Conservation (phyloP, 2,113 vertebrate species). For the Pluvialis apricaria region DNA sequence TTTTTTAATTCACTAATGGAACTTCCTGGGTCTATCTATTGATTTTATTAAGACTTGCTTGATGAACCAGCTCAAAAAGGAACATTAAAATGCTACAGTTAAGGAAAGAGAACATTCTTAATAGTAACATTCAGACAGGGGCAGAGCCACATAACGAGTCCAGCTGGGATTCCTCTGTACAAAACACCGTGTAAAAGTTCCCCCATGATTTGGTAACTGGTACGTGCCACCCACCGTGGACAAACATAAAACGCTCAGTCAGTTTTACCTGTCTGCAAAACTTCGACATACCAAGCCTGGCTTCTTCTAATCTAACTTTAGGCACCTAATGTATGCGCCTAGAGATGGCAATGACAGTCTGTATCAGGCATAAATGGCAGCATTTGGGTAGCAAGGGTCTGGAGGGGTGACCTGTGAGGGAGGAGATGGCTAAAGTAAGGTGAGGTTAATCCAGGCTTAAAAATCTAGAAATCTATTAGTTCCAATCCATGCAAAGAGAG, state of each 20-base stretch:
- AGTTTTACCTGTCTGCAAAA: not conserved
- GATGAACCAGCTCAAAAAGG: not conserved
- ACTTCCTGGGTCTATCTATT: not conserved
- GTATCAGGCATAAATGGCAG: not conserved
- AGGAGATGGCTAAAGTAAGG: not conserved
- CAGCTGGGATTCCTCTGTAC: not conserved
- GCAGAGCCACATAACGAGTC: not conserved
- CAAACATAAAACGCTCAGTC: not conserved
- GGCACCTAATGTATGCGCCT: not conserved
- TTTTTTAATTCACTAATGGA: not conserved
- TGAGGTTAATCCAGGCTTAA: not conserved
- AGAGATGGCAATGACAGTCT: not conserved
- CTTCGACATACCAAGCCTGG: not conserved
- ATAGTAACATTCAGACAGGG: not conserved
- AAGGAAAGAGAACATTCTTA: not conserved
- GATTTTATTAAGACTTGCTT: not conserved
- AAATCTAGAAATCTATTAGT: not conserved
- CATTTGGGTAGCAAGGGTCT: not conserved
- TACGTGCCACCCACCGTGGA: fast-evolving
- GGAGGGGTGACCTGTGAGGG: fast-evolving
- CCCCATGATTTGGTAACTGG: not conserved
- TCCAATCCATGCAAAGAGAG: not conserved
- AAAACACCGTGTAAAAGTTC: not conserved
- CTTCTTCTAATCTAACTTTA: not conserved
- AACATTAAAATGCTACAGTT: not conserved